A percentile compares a stretch with the other conserved stretches of the same genome.
Evolutionary conservation across 1,140 invertebrate species (phyloP).

Genomic region (Colletes gigas): DNA sequence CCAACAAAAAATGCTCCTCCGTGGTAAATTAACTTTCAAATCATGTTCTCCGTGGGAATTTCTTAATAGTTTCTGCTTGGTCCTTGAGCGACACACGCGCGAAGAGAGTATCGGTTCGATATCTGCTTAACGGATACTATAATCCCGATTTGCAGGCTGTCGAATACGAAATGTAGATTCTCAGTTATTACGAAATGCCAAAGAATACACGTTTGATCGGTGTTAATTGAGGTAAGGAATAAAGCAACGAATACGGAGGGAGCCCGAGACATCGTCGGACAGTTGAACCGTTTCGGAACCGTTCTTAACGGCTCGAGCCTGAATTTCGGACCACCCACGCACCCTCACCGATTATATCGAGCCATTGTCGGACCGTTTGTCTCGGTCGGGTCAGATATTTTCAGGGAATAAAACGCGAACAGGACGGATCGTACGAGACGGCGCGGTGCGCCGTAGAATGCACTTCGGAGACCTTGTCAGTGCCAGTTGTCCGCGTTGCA

Average conservation of each 20-base stretch:
- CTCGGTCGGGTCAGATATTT: neutral
- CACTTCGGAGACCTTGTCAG: constrained; percentile 15
- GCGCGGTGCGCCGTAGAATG: neutral
- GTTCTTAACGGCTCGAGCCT: no score
- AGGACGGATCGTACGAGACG: neutral
- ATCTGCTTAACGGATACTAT: neutral
- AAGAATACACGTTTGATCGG: no score
- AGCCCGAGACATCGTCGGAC: no score
- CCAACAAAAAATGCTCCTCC: neutral
- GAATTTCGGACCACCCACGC: no score
- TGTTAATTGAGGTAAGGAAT: no score
- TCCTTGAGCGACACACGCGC: neutral
- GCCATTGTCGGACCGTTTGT: neutral
- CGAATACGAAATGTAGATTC: no score
- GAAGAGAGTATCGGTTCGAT: neutral
- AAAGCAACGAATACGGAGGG: no score
- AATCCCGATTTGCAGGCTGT: neutral
- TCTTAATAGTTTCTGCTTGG: neutral
- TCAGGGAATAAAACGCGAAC: constrained; percentile 1
- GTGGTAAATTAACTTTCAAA: neutral
- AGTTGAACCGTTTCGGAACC: no score
- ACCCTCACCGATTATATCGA: neutral
- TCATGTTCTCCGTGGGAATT: neutral
- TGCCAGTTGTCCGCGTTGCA: constrained; percentile 11
- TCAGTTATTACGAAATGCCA: no score